Evolutionary conservation across 2,113 vertebrate genomes (phyloP), one percentile per base, ranked within the genome.

Genomic region (Grus americana): DNA sequence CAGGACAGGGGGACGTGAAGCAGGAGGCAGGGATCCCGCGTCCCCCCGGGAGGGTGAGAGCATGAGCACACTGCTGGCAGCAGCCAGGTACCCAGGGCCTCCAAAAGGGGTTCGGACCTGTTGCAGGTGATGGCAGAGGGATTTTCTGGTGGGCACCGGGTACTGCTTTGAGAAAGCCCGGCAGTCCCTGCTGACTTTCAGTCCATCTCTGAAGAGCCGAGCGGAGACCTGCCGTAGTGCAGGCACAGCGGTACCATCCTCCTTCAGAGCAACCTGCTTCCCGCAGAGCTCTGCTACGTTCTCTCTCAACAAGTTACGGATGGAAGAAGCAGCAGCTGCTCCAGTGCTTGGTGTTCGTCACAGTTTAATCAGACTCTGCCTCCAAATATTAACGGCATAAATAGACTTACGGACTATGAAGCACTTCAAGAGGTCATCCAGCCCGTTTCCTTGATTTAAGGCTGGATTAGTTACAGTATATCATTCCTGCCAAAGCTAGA

Each of bases 381-480:
- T 74, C 72, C 83, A 81, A 91, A 78, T 79, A 70, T 89, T 91
- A 95, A 93, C 1, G 8, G 62, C 70, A 87, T 88, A 82, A 91
- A 95, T 58, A 95, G 66, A 92, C 73, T 85, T 87, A 85, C 2
- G 42, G 90, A 62, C 87, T 91, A 68, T 0, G 3, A 95, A 96
- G 66, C 67, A 92, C 70, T 95, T 96, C 84, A 91, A 91, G 87
- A 95, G 90, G 84, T 95, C 93, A 94, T 65, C 91, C 62, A 90
- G 87, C 66, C 91, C 9, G 17, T 93, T 96, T 85, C 70, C 92
- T 86, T 95, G 93, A 96, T 96, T 96, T 96, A 95, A 90, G 90
- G 70, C 62, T 88, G 66, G 76, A 72, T 95, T 91, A 91, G 87
- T 95, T 59, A 68, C 74, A 91, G 78, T 92, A 79, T 90, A 95